A percentile compares a stretch with the other conserved stretches of the same genome.
Evolutionary conservation across 2,797 vertebrate species (phyloP).

Genomic region (Clarias pachynema): DNA sequence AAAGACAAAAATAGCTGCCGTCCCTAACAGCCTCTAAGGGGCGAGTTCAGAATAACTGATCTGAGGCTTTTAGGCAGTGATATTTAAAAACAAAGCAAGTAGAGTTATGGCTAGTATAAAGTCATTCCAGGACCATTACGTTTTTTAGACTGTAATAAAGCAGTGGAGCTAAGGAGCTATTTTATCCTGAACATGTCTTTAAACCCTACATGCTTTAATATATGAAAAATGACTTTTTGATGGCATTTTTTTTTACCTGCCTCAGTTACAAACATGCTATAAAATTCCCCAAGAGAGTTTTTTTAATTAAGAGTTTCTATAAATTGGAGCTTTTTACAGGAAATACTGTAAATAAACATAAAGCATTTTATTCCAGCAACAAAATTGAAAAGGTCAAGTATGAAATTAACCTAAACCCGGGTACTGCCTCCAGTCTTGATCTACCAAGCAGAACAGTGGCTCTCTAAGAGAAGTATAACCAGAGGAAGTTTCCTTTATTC

Average conservation of each 20-base stretch:
- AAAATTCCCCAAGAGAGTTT: neutral
- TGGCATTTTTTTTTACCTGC: neutral
- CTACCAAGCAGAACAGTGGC: neutral
- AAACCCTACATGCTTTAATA: neutral
- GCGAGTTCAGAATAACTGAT: constrained; percentile 39
- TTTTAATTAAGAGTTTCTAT: neutral
- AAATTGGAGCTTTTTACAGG: constrained; percentile 6
- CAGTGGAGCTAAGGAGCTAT: neutral
- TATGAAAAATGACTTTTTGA: constrained; percentile 2
- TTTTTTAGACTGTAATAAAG: neutral
- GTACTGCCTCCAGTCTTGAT: constrained; percentile 28
- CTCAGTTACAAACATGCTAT: neutral
- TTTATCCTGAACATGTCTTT: neutral
- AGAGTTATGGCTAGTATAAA: neutral
- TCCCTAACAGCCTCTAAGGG: constrained; percentile 32
- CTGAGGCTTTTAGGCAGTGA: constrained; percentile 31
- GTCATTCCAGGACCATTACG: neutral
- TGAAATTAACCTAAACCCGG: constrained; percentile 16
- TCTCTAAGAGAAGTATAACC: neutral
- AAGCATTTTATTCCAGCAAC: constrained; percentile 19
- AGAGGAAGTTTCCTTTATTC: too few species aligned
- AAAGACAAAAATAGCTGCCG: constrained; percentile 49
- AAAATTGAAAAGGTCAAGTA: constrained; percentile 37
- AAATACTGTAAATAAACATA: neutral
- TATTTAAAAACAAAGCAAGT: constrained; percentile 16